phyloP scores from a whole-genome alignment of 2,113 vertebrate genomes.

The Poeciliopsis prolifica region DNA sequence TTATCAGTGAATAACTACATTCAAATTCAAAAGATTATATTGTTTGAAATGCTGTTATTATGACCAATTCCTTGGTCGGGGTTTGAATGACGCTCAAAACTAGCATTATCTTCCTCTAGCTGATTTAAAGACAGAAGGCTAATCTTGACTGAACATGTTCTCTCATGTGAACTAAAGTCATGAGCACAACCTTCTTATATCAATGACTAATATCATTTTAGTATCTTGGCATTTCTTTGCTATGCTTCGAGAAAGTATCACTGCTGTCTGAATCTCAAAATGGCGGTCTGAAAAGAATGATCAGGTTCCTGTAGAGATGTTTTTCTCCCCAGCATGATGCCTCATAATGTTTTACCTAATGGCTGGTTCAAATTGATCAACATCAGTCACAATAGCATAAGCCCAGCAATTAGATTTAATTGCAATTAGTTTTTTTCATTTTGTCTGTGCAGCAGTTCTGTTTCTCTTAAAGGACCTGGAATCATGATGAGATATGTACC shows the following conservation, averaged over 20 bases:
- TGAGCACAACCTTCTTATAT: not conserved
- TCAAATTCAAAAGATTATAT: not conserved
- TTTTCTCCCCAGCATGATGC: not conserved
- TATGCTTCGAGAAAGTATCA: not conserved
- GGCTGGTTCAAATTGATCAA: not conserved
- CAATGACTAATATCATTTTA: not conserved
- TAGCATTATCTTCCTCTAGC: not conserved
- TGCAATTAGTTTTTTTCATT: not conserved
- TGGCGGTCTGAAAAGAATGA: not conserved
- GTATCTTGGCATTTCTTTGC: not conserved
- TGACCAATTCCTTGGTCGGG: no score
- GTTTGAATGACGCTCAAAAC: not conserved
- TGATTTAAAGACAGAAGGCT: not conserved
- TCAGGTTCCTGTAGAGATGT: not conserved
- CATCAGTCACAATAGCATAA: not conserved
- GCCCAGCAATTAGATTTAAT: no score
- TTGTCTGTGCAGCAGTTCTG: not conserved
- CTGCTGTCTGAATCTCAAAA: slow-evolving; percentile 21
- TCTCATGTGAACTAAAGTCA: not conserved
- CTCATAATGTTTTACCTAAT: not conserved
- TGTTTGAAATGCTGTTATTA: not conserved
- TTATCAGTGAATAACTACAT: not conserved
- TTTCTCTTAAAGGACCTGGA: not conserved
- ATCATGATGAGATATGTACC: slow-evolving; percentile 17
- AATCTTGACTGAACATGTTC: not conserved